Conservation (phyloP, 2,888 invertebrate species). For the Lysandra coridon region DNA sequence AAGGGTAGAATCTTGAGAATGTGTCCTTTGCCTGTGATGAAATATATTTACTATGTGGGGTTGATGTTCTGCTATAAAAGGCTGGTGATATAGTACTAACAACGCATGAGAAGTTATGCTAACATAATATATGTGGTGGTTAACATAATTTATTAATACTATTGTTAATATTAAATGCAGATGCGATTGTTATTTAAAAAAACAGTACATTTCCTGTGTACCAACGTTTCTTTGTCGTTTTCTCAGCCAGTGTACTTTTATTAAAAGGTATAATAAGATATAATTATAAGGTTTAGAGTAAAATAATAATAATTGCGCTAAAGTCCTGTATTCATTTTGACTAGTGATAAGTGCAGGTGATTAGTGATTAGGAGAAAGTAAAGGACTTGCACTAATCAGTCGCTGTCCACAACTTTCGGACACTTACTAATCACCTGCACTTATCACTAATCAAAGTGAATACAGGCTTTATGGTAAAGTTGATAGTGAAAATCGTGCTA, state of each 20-base stretch:
- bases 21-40: constrained; percentile 2
- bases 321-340: no score
- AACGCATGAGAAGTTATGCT: background rate
- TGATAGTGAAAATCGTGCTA: background rate
- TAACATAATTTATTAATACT: background rate
- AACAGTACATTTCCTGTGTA: background rate
- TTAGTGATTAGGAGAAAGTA: no score
- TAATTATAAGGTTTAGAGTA: background rate
- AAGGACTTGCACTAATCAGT: no score
- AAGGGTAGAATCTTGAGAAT: background rate
- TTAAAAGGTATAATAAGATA: background rate
- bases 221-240: background rate
- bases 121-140: background rate
- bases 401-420: no score
- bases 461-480: background rate
- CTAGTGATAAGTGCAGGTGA: no score
- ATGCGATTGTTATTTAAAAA: background rate
- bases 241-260: background rate
- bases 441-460: no score
- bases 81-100: background rate
- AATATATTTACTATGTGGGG: constrained; percentile 8
- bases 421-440: no score
- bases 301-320: background rate
- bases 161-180: background rate
- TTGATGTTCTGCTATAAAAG: background rate